Percentiles rank a stretch among this genome's conserved stretches.
Conservation (phyloP, 2,888 invertebrate genomes). For the Campopleginae sp. region DNA sequence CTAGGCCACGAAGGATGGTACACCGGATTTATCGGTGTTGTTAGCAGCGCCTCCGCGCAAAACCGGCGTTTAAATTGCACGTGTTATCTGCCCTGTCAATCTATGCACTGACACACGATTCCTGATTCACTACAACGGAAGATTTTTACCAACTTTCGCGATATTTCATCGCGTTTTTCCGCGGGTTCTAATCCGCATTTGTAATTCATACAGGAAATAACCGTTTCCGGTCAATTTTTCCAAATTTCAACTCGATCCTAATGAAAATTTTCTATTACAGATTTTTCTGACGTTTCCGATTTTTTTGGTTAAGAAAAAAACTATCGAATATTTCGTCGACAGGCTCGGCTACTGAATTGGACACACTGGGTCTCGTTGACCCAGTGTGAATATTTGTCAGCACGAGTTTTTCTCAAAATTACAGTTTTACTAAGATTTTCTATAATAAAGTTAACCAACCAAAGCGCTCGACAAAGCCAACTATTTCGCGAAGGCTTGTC, state of each 20-base stretch:
- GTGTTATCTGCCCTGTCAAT: conserved; percentile 52
- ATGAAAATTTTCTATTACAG: neutral
- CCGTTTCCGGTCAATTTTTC: neutral
- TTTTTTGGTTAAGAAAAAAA: conserved; percentile 8
- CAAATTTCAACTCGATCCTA: neutral
- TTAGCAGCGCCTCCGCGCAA: conserved; percentile 58
- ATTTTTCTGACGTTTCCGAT: neutral
- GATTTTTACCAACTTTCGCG: neutral
- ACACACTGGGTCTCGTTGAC: neutral
- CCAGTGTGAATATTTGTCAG: neutral
- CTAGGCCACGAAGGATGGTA: conserved; percentile 49
- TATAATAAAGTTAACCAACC: neutral
- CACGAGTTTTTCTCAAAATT: too few species aligned
- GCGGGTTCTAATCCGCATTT: neutral
- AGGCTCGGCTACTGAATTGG: neutral
- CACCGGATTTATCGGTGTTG: conserved; percentile 52
- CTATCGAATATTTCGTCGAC: neutral
- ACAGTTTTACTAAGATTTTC: neutral
- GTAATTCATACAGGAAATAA: neutral
- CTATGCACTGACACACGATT: neutral
- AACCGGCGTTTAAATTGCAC: conserved; percentile 56
- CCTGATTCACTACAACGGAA: neutral
- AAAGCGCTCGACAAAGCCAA: neutral
- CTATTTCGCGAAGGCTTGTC: neutral
- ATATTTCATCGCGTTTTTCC: neutral